phyloP scores from a whole-genome alignment of 2,888 invertebrate genomes.

The Noctua janthe region DNA sequence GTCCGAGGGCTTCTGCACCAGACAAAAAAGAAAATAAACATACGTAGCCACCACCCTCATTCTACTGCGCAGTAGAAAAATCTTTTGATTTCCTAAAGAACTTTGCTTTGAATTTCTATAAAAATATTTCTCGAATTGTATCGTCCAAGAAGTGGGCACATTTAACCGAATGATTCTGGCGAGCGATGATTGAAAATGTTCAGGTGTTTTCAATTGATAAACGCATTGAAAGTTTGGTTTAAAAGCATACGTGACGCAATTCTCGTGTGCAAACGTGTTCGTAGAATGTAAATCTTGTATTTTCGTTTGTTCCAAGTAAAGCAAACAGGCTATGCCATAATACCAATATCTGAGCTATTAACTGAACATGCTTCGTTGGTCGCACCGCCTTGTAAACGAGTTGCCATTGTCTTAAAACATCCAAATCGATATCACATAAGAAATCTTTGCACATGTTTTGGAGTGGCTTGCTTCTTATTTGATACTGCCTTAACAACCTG shows the following conservation, averaged over 20 bases:
- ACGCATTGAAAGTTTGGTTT: slow-evolving; percentile 45
- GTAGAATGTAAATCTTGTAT: slow-evolving; percentile 50
- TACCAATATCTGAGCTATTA: slow-evolving; percentile 46
- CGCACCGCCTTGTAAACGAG: slow-evolving; percentile 36
- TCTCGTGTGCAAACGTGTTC: slow-evolving; percentile 39
- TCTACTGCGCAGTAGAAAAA: slow-evolving; percentile 71
- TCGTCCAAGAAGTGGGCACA: slow-evolving; percentile 21
- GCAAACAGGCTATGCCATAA: slow-evolving; percentile 28
- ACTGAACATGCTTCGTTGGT: slow-evolving; percentile 33
- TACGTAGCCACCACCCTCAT: slow-evolving; percentile 70
- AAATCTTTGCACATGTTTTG: slow-evolving; percentile 41
- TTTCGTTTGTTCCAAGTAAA: slow-evolving; percentile 45
- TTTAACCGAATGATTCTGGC: slow-evolving; percentile 46
- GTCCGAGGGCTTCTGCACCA: slow-evolving; percentile 75
- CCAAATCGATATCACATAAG: slow-evolving; percentile 43
- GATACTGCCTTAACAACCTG: slow-evolving; percentile 4
- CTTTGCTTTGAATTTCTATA: slow-evolving; percentile 33
- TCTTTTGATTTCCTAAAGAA: slow-evolving; percentile 54
- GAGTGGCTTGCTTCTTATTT: slow-evolving; percentile 7
- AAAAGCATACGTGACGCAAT: slow-evolving; percentile 61
- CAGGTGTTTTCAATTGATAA: slow-evolving; percentile 57
- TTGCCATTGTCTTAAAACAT: slow-evolving; percentile 47
- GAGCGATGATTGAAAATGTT: slow-evolving; percentile 58
- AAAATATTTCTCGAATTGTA: slow-evolving; percentile 30
- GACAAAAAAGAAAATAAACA: slow-evolving; percentile 82